Base-by-base conservation (phyloP, 1,140 invertebrate genomes). In the Drosophila pseudoananassae region DNA sequence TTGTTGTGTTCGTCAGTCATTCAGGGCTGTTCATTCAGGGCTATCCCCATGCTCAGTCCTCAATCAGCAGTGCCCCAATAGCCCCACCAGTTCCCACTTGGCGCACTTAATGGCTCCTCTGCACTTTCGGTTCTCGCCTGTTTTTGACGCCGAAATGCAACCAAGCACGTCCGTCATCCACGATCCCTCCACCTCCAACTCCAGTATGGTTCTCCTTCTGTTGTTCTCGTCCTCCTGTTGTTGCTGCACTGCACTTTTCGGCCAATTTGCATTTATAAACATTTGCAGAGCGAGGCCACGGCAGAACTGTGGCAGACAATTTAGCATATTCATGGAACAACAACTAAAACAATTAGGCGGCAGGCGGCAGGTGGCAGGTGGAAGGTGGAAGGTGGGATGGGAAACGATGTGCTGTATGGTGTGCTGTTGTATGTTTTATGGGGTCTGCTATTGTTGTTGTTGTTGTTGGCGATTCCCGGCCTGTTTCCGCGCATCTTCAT, bases 261-360 rank as follows among this genome's bases (percentile, higher is more conserved):
- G 82, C 82, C 82, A 87, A 87, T 87, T 88, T 87, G 75, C 82
- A 87, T 87, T 87, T 88, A 88, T 87, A 88, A 87, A 87, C 83
- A 85, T 75, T 84, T 84, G 74, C 74, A 50, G 56, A 77, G 60
- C 49, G 45, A 56, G 65, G 58, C 55, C 45, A 63, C 43, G 57
- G 65, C 57, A 81, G 25, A 59, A 68, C 58, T 63, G 57, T 70
- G 72, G 65, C 80, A 85, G 81, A 87, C 81, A 84, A 85, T 80
- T 84, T 84, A 87, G 82, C 82, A 84, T 84, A 84, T 84, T 84
- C 81, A 84, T 87, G 81, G 82, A 85, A 81, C 81, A 85, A 80
- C 81, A 84, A 87, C 82, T 80, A 81, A 84, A 84, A 84, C 82
- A 87, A 84, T 84, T 84, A 84, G 77, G 72, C 77, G 61, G 54